These are phyloP conservation scores for Caenorhabditis parvicauda DNA, from an alignment of 2,888 invertebrate species.

Conservation along the genomic window DNA sequence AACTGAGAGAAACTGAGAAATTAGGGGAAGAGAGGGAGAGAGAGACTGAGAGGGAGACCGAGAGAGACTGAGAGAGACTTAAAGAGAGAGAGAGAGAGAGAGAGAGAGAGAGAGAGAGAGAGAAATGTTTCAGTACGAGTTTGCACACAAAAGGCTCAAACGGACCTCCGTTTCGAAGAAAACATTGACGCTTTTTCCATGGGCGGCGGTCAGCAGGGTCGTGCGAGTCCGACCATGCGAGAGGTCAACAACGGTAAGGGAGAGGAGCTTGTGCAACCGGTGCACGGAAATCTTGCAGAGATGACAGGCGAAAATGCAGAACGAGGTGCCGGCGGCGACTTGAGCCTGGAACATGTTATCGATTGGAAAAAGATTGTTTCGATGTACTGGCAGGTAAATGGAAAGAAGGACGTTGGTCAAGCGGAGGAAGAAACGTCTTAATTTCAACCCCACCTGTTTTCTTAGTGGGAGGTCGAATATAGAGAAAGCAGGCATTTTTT, in stretches of 20 bases:
- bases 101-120: background rate
- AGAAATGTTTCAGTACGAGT: constrained; percentile 53
- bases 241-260: constrained; percentile 20
- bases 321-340: constrained; percentile 31
- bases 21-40: background rate
- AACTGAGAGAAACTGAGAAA: constrained; percentile 51
- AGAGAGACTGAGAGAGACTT: background rate
- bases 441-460: too few species aligned
- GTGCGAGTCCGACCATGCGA: constrained; percentile 42
- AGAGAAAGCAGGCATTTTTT: too few species aligned
- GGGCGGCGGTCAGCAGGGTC: constrained; percentile 56
- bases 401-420: constrained; percentile 25
- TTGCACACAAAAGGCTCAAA: constrained; percentile 61
- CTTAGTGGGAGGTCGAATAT: too few species aligned
- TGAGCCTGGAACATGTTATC: constrained; percentile 49
- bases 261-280: background rate
- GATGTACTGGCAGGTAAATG: constrained; percentile 52
- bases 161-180: constrained; percentile 61
- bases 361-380: constrained; percentile 61
- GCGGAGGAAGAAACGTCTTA: too few species aligned
- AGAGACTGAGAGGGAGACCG: background rate
- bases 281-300: background rate
- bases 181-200: constrained; percentile 63
- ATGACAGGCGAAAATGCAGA: constrained; percentile 19
- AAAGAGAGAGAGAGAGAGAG: background rate